These are phyloP conservation scores for Hystrix cristata DNA, from an alignment of 2,113 vertebrate species.

Conservation along the genomic window DNA sequence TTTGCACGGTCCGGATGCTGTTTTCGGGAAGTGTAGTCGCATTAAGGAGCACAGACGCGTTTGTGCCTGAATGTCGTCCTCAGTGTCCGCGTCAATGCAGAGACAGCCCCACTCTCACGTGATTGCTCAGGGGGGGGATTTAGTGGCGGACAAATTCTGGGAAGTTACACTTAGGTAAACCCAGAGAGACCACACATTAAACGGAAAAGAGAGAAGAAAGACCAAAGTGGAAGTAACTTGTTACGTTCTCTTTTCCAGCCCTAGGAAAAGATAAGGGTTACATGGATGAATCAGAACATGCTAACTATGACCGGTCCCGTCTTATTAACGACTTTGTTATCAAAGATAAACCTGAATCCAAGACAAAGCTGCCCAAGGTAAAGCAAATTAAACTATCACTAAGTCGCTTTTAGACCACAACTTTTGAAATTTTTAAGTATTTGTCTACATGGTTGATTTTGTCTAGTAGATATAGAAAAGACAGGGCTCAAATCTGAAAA, in stretches of 20 bases:
- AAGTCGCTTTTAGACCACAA: not conserved
- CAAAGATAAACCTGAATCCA: constrained; percentile 91
- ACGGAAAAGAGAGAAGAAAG: not conserved
- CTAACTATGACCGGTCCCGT: constrained; percentile 92
- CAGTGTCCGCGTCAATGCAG: not conserved
- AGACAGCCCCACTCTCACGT: fast-evolving
- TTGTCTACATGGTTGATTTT: not conserved
- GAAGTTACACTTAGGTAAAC: not conserved
- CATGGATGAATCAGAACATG: constrained; percentile 93
- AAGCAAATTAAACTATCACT: not conserved
- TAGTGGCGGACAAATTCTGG: not conserved
- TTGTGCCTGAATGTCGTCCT: not conserved
- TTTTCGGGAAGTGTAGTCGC: not conserved
- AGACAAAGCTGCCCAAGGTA: constrained; percentile 93
- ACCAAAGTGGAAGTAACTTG: constrained; percentile 41
- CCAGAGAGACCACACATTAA: not conserved
- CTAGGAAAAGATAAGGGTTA: constrained; percentile 93
- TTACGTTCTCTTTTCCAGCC: constrained; percentile 85
- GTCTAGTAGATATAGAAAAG: not conserved
- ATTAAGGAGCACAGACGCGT: not conserved
- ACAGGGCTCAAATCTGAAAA: not conserved
- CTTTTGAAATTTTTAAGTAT: not conserved
- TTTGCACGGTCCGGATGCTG: not conserved
- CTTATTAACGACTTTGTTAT: constrained; percentile 92
- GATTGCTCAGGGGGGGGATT: not conserved